These are phyloP conservation scores for Acleris emargana DNA, from an alignment of 2,888 invertebrate genomes.

Conservation along the genomic window DNA sequence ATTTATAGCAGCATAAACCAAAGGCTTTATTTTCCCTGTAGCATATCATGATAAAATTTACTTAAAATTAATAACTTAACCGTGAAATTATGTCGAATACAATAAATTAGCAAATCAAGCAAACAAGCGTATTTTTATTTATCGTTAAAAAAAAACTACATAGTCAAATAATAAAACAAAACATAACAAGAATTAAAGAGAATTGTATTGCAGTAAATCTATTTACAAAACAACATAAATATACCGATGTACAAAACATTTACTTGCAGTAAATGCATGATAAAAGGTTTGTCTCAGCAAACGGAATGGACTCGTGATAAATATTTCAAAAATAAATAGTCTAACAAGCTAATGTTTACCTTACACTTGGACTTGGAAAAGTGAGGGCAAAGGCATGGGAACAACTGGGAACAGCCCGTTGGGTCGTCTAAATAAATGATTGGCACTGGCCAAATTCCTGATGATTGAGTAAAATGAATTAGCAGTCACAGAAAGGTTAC, in stretches of 20 bases:
- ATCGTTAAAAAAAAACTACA: no score
- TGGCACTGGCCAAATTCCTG: no score
- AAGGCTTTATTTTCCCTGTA: no score
- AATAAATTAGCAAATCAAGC: neutral
- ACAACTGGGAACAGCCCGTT: neutral
- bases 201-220: conserved; percentile 61
- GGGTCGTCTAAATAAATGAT: no score
- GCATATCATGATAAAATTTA: no score
- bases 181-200: conserved; percentile 33
- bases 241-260: conserved; percentile 63
- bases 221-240: conserved; percentile 77
- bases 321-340: conserved; percentile 44
- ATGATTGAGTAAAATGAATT: neutral
- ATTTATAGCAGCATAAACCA: no score
- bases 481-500: conserved; percentile 18
- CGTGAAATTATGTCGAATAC: no score
- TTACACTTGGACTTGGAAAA: conserved; percentile 15
- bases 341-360: conserved; percentile 16
- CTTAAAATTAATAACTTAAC: no score
- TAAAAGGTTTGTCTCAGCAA: conserved; percentile 45
- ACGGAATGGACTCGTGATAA: conserved; percentile 59
- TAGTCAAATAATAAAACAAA: conserved; percentile 15
- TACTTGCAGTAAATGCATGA: conserved; percentile 61
- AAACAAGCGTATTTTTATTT: neutral
- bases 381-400: neutral